Evolutionary conservation across 2,797 vertebrate genomes (phyloP).

Genomic region (Erpetoichthys calabaricus): DNA sequence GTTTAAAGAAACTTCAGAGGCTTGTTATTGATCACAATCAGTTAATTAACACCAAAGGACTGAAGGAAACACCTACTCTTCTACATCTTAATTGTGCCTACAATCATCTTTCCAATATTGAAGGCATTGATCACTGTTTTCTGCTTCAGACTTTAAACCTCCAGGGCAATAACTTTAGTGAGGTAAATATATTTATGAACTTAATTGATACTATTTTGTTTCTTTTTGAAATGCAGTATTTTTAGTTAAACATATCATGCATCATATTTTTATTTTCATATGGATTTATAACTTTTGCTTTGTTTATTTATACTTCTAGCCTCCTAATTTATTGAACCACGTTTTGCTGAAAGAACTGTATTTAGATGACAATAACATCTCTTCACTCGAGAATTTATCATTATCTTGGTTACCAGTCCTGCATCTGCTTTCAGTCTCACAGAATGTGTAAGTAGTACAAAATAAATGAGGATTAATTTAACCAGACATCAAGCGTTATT

Average conservation of each 20-base stretch:
- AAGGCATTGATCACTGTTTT: conserved; percentile 68
- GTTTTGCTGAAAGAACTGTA: conserved; percentile 76
- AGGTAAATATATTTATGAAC: conserved; percentile 49
- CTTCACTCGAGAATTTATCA: conserved; percentile 43
- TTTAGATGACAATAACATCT: conserved; percentile 81
- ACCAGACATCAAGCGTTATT: no score
- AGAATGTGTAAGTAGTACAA: conserved; percentile 62
- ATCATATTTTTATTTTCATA: background rate
- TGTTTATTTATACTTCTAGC: conserved; percentile 31
- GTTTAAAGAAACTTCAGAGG: conserved; percentile 60
- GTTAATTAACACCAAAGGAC: conserved; percentile 71
- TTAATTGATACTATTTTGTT: background rate
- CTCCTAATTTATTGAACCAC: conserved; percentile 67
- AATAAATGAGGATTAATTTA: background rate
- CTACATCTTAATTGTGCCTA: conserved; percentile 74
- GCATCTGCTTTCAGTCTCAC: conserved; percentile 51
- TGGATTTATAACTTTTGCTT: background rate
- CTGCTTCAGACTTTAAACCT: conserved; percentile 73
- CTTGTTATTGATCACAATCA: conserved; percentile 79
- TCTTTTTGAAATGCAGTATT: background rate
- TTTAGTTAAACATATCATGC: background rate
- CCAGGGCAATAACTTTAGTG: conserved; percentile 71
- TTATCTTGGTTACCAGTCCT: conserved; percentile 76
- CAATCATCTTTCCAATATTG: conserved; percentile 68
- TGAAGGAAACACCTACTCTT: conserved; percentile 56